Evolutionary conservation across 2,888 invertebrate genomes (phyloP).

Genomic region (Palloptera scutellata): DNA sequence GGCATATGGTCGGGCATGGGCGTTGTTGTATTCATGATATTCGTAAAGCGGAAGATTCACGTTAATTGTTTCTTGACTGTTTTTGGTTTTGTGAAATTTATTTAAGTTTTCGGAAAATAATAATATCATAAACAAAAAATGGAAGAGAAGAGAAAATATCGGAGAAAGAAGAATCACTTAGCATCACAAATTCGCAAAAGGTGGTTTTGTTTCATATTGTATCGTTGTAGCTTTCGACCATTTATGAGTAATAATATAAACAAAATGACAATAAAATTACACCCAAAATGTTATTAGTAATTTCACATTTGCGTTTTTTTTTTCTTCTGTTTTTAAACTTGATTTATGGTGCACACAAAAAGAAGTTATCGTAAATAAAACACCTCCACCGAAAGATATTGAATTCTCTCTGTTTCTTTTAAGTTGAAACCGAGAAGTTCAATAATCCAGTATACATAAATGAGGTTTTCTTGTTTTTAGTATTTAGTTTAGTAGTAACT

Average conservation of each 20-base stretch:
- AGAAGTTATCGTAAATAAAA: neutral
- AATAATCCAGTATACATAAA: neutral
- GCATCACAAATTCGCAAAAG: conserved; percentile 15
- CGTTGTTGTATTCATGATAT: neutral
- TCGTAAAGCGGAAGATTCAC: neutral
- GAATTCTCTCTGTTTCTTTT: too few relatives aligned
- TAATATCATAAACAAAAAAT: neutral
- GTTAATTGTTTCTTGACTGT: conserved; percentile 13
- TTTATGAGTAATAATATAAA: neutral
- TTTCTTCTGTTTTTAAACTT: neutral
- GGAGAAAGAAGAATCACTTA: neutral
- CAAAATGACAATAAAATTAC: conserved; percentile 14
- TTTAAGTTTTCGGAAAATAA: neutral
- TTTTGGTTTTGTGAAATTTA: conserved; percentile 21
- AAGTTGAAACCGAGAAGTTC: neutral
- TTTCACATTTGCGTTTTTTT: conserved; percentile 3
- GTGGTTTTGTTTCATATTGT: neutral
- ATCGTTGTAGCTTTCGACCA: neutral
- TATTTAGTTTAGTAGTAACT: too few relatives aligned
- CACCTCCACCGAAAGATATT: neutral
- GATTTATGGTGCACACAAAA: conserved; percentile 16
- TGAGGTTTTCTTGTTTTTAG: too few relatives aligned
- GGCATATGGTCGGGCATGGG: neutral
- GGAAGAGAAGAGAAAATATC: too few relatives aligned
- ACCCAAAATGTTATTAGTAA: neutral